Base-by-base conservation (phyloP, 2,797 vertebrate species). In the Caiman crocodilus region DNA sequence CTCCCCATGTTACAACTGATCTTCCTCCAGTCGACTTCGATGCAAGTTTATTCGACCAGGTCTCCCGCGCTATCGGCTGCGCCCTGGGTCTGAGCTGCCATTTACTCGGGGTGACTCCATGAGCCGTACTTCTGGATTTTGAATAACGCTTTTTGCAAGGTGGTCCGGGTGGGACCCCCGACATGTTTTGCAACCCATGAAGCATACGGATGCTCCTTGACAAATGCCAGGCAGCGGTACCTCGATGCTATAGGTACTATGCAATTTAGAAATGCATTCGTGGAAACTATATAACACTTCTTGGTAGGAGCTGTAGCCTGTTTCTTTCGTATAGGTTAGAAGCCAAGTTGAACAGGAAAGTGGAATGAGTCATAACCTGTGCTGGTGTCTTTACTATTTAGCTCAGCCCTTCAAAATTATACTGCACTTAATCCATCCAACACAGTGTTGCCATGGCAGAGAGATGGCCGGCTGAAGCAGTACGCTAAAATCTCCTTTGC, bases 61-160 rank as follows among this genome's bases (percentile, higher is more conserved):
- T 67, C 93, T 90, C 94, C 95, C 6, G 23, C 94, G 83, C 89
- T 93, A 84, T n/a, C 75, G 71, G 0, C 30, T 74, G 87, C 58
- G 13, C 87, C 87, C 79, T 67, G n/a, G 1, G 0, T 0, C 0
- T 88, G 92, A 89, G 76, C 84, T 87, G 9, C 60, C 1, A 0
- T 76, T 71, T 89, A 92, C 79, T 21, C 71, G 82, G 80, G 67
- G 2, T 91, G 84, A 90, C 93, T 92, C 93, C 93, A 93, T 78
- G 79, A 96, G 82, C 77, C 76, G 92, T 57, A 74, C 79, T 84
- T 97, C 94, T 91, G 94, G 94, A 84, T 92, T 60, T 55, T 88
- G 79, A 94, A 71, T 4, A 91, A 82, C 83, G 71, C 67, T 85
- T 92, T 67, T 84, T 78, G 82, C 42, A 50, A 82, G 87, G 55